Evolutionary conservation across 1,140 invertebrate species (phyloP).

Genomic region (Paramacrobiotus metropolitanus): DNA sequence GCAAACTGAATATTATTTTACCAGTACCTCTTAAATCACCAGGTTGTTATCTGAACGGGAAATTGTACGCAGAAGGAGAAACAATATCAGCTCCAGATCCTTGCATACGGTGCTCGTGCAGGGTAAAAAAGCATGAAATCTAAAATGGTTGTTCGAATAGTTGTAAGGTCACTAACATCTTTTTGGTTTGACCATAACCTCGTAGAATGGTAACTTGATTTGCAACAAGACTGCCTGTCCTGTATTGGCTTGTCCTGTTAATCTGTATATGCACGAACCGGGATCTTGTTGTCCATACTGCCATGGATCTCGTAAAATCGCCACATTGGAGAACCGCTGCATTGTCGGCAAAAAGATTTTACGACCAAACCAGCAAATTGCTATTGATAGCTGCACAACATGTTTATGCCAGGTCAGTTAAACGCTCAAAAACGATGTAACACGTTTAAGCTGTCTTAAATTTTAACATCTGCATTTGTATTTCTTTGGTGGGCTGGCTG

Average conservation of each 20-base stretch:
- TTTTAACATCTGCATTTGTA: no score
- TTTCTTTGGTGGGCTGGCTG: no score
- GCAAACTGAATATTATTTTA: no score
- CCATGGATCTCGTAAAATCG: constrained; percentile 12
- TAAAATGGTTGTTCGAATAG: background rate
- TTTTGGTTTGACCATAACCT: background rate
- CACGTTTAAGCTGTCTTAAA: no score
- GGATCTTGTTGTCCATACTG: constrained; percentile 20
- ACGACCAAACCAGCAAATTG: background rate
- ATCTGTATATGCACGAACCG: constrained; percentile 14
- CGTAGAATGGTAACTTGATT: constrained; percentile 16
- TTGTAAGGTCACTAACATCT: background rate
- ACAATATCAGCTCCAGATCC: constrained; percentile 16
- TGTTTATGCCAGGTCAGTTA: background rate
- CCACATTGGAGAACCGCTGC: background rate
- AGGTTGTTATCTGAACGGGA: constrained; percentile 18
- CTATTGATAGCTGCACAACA: background rate
- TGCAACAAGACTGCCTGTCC: constrained; percentile 19
- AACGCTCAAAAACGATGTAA: no score
- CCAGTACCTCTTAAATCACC: no score
- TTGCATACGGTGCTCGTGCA: constrained; percentile 18
- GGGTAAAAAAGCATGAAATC: constrained; percentile 13
- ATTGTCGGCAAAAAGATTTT: background rate
- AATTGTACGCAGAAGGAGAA: constrained; percentile 16
- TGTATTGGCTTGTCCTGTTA: constrained; percentile 19